These are phyloP conservation scores for Turdus rufiventris DNA, from an alignment of 2,113 vertebrate species.

Conservation along the genomic window DNA sequence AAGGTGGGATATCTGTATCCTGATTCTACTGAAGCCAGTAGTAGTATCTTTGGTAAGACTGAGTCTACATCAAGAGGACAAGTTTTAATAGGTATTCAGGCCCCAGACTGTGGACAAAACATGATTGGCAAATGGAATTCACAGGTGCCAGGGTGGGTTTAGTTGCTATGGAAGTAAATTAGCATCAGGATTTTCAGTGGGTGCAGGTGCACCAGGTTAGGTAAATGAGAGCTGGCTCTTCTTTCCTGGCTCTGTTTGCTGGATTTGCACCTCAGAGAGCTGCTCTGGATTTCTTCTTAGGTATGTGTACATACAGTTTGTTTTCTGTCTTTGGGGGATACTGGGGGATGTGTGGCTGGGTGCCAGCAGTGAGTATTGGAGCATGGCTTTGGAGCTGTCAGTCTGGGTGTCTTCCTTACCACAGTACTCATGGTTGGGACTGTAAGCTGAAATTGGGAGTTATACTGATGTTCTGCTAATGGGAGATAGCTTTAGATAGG, in stretches of 20 bases:
- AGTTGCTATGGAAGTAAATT: background rate
- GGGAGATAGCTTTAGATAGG: background rate
- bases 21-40: background rate
- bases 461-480: background rate
- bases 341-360: background rate
- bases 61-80: background rate
- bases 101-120: background rate
- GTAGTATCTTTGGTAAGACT: background rate
- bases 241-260: background rate
- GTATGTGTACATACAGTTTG: accelerated
- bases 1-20: background rate
- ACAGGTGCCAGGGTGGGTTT: background rate
- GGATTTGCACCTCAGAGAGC: background rate
- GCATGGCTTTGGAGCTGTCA: accelerated
- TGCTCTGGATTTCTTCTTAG: background rate
- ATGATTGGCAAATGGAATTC: background rate
- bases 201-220: background rate
- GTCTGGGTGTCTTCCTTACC: background rate
- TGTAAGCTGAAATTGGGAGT: background rate
- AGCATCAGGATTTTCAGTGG: background rate
- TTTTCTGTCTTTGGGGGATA: background rate
- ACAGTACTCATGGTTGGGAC: accelerated
- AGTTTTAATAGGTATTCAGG: background rate
- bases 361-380: accelerated
- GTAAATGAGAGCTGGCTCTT: background rate